Base-by-base conservation (phyloP, 2,888 invertebrate genomes). In the Acanthosoma haemorrhoidale region DNA sequence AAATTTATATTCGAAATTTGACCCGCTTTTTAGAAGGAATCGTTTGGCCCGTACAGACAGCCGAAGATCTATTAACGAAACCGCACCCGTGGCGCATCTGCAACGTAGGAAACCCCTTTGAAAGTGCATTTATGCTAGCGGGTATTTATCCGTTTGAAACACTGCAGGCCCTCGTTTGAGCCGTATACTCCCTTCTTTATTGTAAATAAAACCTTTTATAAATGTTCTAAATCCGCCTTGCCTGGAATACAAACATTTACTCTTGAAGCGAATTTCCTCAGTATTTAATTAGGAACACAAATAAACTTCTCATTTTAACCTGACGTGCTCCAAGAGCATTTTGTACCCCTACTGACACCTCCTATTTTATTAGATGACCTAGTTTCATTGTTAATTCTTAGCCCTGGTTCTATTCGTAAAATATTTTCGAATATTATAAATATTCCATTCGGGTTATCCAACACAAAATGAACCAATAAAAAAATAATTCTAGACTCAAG, bases 41-140 rank as follows among this genome's bases (percentile, higher is more conserved):
- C n/a, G n/a, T n/a, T n/a, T n/a, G n/a, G n/a, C n/a, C n/a, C n/a
- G n/a, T n/a, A n/a, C n/a, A n/a, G 29, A 51, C 29, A 25, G 25
- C n/a, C 5, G 11, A 21, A 51, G 0, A 25, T 51, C 5, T 51
- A 51, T 51, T 25, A 25, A 25, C n/a, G n/a, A 29, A 51, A 11
- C 25, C 29, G 51, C 51, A 51, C n/a, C n/a, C n/a, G n/a, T n/a
- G n/a, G n/a, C n/a, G 25, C 29, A 25, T 9, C 11, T 51, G 13
- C 29, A 13, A n/a, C 21, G 51, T 51, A 25, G 25, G 29, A 51
- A 13, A 21, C 21, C 29, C 51, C 51, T 51, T 51, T 51, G 51
- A 51, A 51, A 51, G 51, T 51, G 51, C 51, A 51, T 51, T 51
- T 25, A 51, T 51, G 25, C 29, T n/a, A n/a, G n/a, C n/a, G 21